These are phyloP conservation scores for Salarias fasciatus DNA, from an alignment of 2,797 vertebrate genomes.

Conservation along the genomic window DNA sequence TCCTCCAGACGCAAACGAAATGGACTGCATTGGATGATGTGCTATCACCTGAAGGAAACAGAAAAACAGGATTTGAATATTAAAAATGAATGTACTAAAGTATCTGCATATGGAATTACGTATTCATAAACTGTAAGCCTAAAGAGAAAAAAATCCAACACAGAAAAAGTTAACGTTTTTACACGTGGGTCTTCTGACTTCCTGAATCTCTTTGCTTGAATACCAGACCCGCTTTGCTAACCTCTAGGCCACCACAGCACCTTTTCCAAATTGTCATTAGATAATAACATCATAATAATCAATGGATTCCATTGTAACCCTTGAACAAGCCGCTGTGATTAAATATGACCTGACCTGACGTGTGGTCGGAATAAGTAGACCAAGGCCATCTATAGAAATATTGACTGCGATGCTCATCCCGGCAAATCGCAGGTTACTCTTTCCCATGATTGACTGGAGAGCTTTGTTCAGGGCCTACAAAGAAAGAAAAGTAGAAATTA, in stretches of 20 bases:
- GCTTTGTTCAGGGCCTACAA: constrained; percentile 89
- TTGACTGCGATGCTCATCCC: constrained; percentile 94
- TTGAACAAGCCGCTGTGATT: neutral
- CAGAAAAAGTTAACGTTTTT: too few species aligned
- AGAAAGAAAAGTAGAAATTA: neutral
- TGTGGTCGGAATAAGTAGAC: constrained; percentile 91
- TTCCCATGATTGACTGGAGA: constrained; percentile 92
- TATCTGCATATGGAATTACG: too few species aligned
- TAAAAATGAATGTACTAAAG: too few species aligned
- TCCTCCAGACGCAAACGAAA: constrained; percentile 96
- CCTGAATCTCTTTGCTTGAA: too few species aligned
- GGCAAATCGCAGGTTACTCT: constrained; percentile 94
- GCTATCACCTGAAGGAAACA: constrained; percentile 89
- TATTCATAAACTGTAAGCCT: too few species aligned
- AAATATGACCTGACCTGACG: constrained; percentile 84
- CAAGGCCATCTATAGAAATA: constrained; percentile 93
- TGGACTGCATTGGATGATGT: constrained; percentile 98
- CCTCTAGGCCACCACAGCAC: too few species aligned
- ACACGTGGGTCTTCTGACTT: too few species aligned
- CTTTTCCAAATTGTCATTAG: too few species aligned
- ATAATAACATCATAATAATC: too few species aligned
- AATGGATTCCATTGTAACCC: too few species aligned
- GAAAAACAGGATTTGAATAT: neutral
- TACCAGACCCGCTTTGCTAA: too few species aligned
- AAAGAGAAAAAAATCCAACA: too few species aligned